Base-by-base conservation (phyloP, 1,140 invertebrate genomes). In the Sarcophaga bullata region DNA sequence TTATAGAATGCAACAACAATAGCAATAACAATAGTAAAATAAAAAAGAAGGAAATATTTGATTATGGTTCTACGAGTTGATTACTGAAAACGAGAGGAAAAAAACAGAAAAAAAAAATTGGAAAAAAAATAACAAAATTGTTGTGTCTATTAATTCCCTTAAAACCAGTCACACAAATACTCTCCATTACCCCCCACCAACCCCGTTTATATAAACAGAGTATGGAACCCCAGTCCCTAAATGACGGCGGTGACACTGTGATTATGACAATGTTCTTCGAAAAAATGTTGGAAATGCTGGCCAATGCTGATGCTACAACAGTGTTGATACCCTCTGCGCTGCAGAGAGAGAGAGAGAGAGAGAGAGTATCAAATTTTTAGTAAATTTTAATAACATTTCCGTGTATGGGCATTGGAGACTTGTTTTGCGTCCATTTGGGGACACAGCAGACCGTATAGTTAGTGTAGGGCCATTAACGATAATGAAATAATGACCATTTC, bases 401-500 rank as follows among this genome's bases (percentile, higher is more conserved):
- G 25, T 37, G 25, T 37, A 37, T 37, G 25, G 25, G 25, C 25
- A 2, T 37, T 37, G 25, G 25, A 37, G 25, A 37, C 25, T 37
- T 37, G 25, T 37, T 37, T 37, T 37, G 4, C 4, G 25, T 37
- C 25, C 25, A 37, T 37, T 37, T 4, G 25, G 25, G 25, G 25
- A 37, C 25, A 37, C 25, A 37, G 25, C 25, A 37, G 25, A 37
- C 25, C 4, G 25, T 37, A 37, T 37, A 37, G 25, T 37, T 37
- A 37, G 25, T 37, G 25, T 37, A 37, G 25, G 25, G 25, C 25
- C 25, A 37, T 37, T 37, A 37, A 37, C 25, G 25, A 76, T 76
- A 76, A 76, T 76, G 73, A 76, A 76, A 76, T 76, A 76, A 76
- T 76, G 73, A 76, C 73, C 73, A 76, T 76, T 76, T 48, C 73